Conservation (phyloP, 2,113 vertebrate species). For the Danio rerio region GRCz12tu NC_133194.1:5213501-5214000, state of each 20-base stretch:
- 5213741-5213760: slow-evolving; percentile 63
- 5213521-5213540: too few species aligned
- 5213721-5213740: slow-evolving; percentile 61
- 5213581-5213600: too few species aligned
- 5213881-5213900: slow-evolving; percentile 68
- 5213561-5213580: too few species aligned
- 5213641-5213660: too few species aligned
- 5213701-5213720: neutral
- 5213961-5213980: slow-evolving; percentile 3
- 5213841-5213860: slow-evolving; percentile 63
- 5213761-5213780: slow-evolving; percentile 41
- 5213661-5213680: too few species aligned
- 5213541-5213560: too few species aligned
- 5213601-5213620: too few species aligned
- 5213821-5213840: slow-evolving; percentile 45
- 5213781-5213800: slow-evolving; percentile 30
- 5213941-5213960: slow-evolving; percentile 38
- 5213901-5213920: slow-evolving; percentile 63
- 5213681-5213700: neutral
- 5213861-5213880: slow-evolving; percentile 57
- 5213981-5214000: neutral
- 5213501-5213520: too few species aligned
- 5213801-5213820: slow-evolving; percentile 18
- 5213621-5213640: too few species aligned
- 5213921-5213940: slow-evolving; percentile 62